Evolutionary conservation across 2,113 vertebrate genomes (phyloP).

Genomic region (Lophura nycthemera): DNA sequence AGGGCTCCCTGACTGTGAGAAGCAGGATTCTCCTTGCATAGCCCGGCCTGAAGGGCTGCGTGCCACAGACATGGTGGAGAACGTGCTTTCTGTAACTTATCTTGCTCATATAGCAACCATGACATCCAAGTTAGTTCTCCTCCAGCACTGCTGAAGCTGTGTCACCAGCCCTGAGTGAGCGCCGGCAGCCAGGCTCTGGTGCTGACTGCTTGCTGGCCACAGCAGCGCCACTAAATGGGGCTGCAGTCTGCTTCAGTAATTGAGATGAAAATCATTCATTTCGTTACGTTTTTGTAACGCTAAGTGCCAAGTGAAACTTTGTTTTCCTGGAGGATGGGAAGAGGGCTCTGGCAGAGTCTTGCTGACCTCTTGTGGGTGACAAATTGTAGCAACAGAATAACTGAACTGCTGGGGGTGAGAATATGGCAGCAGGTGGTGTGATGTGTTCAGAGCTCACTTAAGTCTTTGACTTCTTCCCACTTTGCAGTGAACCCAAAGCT

Average conservation of each 20-base stretch:
- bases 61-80: neutral
- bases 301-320: conserved; percentile 66
- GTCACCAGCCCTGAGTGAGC: neutral
- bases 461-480: conserved; percentile 17
- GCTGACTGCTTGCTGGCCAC: neutral
- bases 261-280: neutral
- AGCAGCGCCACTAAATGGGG: neutral
- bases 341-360: neutral
- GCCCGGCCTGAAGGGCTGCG: neutral
- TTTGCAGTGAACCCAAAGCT: conserved; percentile 41
- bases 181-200: neutral
- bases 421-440: neutral
- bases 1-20: neutral
- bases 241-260: neutral
- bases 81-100: neutral
- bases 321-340: neutral
- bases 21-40: neutral
- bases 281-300: conserved; percentile 57
- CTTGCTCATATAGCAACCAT: neutral
- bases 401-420: neutral
- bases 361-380: neutral
- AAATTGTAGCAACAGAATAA: neutral
- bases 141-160: neutral
- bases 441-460: neutral
- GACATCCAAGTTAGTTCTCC: neutral